Evolutionary conservation across 1,140 invertebrate species (phyloP), one percentile per base, ranked within the genome.

Genomic region (Temnothorax nylanderi): DNA sequence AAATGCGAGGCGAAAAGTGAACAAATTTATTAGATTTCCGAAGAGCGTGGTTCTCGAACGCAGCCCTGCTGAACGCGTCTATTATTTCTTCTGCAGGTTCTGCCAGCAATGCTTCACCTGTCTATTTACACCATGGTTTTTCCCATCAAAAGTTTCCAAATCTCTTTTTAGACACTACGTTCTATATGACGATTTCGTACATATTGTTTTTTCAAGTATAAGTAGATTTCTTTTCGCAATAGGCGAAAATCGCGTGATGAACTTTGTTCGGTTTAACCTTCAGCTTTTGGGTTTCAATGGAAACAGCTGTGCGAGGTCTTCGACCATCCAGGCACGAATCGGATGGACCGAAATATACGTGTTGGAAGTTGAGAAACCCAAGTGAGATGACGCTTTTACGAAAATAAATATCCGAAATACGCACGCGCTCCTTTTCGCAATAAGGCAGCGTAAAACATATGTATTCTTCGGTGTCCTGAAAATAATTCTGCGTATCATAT

Each of bases 371-470:
- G 67, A 47, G 69, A 84, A 74, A 74, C 37, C 13, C 49, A 84
- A 84, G 65, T 84, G 54, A 26, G 49, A 74, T 84, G 69, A 84
- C 69, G 78, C 37, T 71, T 71, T 47, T 56, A 32, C 21, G 26
- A 84, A 84, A 74, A 84, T 84, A 84, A 74, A 74, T 84, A 58
- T 47, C 41, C 21, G 3, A 60, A 37, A 60, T 84, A 84, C 37
- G 51, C 67, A 13, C 65, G 10, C 16, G 5, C 16, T 26, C 6
- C 67, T 7, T 84, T 74, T 74, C 41, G 21, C 54, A 74, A 82
- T 58, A 32, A 44, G 18, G 2, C 54, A 49, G 26, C 18, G 54
- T 47, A 37, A 74, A 74, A 82, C 51, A 0, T 51, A 41, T 13
- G 26, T 69, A 44, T 81, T 69, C 37, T 32, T 44, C 37, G 18